Conservation (phyloP, 2,888 invertebrate genomes). For the Nezara viridula region DNA sequence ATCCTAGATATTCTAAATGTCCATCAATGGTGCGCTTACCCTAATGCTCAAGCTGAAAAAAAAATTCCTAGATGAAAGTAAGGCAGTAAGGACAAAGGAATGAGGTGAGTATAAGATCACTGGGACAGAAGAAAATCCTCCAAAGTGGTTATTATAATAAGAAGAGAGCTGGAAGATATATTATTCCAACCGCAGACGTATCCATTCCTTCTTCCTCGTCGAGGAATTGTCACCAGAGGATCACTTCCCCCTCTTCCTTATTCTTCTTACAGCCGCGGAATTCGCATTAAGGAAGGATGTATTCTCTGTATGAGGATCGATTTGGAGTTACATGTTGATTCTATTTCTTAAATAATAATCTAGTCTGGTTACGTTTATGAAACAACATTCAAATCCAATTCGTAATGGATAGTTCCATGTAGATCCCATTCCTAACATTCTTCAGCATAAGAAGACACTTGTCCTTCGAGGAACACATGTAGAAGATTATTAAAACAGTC, state of each 20-base stretch:
- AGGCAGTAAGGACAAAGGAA: background rate
- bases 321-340: background rate
- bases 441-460: background rate
- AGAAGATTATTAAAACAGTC: background rate
- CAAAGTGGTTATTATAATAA: background rate
- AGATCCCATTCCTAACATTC: background rate
- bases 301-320: background rate
- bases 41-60: too few relatives aligned
- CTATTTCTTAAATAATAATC: background rate
- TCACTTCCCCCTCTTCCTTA: too few relatives aligned
- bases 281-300: background rate
- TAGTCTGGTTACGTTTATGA: too few relatives aligned
- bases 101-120: conserved; percentile 1
- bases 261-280: background rate
- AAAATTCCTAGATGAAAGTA: background rate
- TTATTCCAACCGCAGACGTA: conserved; percentile 1
- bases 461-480: background rate
- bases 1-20: too few relatives aligned
- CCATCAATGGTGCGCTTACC: too few relatives aligned
- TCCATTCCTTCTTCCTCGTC: conserved; percentile 7
- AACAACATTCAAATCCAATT: too few relatives aligned
- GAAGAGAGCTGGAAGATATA: background rate
- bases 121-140: conserved; percentile 12
- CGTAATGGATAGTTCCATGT: too few relatives aligned
- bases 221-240: background rate